These are phyloP conservation scores for Rosalia funebris DNA, from an alignment of 2,888 invertebrate species.

Conservation along the genomic window DNA sequence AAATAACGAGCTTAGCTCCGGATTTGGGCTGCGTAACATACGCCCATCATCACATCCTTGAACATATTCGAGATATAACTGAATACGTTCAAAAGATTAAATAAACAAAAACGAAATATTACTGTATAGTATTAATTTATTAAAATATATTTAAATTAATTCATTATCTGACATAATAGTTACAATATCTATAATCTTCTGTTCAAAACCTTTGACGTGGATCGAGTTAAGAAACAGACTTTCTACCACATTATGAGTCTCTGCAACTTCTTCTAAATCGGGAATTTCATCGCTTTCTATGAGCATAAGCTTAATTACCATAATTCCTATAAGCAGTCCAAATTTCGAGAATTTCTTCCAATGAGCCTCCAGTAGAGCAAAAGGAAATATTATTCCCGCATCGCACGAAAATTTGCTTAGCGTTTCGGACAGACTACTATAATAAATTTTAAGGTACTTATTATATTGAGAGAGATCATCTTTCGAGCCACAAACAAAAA, in stretches of 20 bases:
- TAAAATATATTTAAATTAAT: background rate
- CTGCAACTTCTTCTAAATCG: background rate
- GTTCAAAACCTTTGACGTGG: background rate
- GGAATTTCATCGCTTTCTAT: constrained; percentile 28
- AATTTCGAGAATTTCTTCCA: constrained; percentile 20
- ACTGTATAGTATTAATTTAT: too few relatives aligned
- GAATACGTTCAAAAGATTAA: too few relatives aligned
- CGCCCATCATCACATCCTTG: too few relatives aligned
- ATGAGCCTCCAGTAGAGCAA: constrained; percentile 19
- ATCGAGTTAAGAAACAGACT: background rate
- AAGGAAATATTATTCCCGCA: constrained; percentile 42
- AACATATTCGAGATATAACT: too few relatives aligned
- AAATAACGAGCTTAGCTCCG: too few relatives aligned
- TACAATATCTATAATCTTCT: constrained; percentile 16
- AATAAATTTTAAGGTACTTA: constrained; percentile 46
- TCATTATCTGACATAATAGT: constrained; percentile 14
- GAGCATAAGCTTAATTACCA: constrained; percentile 28
- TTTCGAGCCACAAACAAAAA: constrained; percentile 43
- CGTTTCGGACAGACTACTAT: constrained; percentile 40
- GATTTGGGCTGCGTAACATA: too few relatives aligned
- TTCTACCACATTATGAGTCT: background rate
- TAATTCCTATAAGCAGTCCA: constrained; percentile 28
- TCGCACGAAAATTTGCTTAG: constrained; percentile 46
- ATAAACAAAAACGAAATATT: too few relatives aligned
- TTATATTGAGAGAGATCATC: constrained; percentile 41